These are phyloP conservation scores for Neolamprologus variostigma DNA, from an alignment of 2,113 vertebrate genomes.

Conservation along the genomic window DNA sequence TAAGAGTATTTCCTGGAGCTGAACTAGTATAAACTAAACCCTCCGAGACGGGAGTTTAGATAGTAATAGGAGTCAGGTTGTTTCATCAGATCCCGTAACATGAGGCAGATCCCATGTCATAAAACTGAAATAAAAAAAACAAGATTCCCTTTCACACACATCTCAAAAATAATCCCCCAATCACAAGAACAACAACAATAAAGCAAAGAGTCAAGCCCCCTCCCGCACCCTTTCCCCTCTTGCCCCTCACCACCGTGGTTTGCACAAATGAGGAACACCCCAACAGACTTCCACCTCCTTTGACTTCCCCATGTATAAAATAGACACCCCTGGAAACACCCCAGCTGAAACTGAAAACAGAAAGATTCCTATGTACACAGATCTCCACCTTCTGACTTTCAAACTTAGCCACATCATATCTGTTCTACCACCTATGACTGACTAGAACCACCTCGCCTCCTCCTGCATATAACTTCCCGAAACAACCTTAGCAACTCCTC, in stretches of 20 bases:
- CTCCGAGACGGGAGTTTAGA: background rate
- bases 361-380: conserved; percentile 71
- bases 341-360: conserved; percentile 55
- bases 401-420: conserved; percentile 8
- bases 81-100: conserved; percentile 21
- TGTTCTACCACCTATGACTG: conserved; percentile 5
- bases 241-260: conserved; percentile 25
- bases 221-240: background rate
- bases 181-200: conserved; percentile 68
- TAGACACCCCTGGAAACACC: conserved; percentile 8
- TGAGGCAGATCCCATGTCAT: conserved; percentile 36
- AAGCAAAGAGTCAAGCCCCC: conserved; percentile 54
- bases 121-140: conserved; percentile 45
- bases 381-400: conserved; percentile 38
- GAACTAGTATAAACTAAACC: conserved; percentile 11
- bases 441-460: background rate
- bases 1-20: background rate
- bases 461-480: background rate
- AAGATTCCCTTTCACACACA: conserved; percentile 46
- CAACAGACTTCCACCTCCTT: conserved; percentile 14
- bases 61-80: conserved; percentile 10
- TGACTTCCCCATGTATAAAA: conserved; percentile 31
- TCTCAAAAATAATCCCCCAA: conserved; percentile 51
- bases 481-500: conserved; percentile 54
- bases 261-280: conserved; percentile 26